A percentile compares a stretch with the other conserved stretches of the same genome.
These are phyloP conservation scores for Epinotia nisella DNA, from an alignment of 2,888 invertebrate genomes.

Conservation along the genomic window DNA sequence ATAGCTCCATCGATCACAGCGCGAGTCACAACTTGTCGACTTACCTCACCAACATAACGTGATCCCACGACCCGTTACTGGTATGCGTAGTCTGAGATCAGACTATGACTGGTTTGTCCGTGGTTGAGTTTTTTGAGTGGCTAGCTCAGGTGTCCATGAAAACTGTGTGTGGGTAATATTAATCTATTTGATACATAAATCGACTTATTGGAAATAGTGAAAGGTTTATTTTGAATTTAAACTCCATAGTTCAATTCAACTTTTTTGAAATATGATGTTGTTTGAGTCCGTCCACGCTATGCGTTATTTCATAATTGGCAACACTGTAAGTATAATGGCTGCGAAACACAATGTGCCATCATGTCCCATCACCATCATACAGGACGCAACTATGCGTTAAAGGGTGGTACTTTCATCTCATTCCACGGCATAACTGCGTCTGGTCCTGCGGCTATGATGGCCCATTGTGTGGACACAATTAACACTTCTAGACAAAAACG, in stretches of 20 bases:
- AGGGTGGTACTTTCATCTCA: too few relatives aligned
- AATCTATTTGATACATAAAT: not conserved
- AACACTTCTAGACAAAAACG: too few relatives aligned
- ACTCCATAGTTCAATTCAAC: not conserved
- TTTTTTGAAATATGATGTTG: too few relatives aligned
- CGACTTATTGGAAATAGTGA: not conserved
- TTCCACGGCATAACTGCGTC: too few relatives aligned
- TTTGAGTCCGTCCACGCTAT: too few relatives aligned
- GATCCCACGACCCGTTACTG: not conserved
- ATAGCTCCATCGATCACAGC: slow-evolving; percentile 41
- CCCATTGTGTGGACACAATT: too few relatives aligned
- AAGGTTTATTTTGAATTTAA: not conserved
- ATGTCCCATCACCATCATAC: too few relatives aligned
- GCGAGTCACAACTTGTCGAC: not conserved
- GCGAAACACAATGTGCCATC: too few relatives aligned
- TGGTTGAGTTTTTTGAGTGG: not conserved
- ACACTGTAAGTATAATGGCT: too few relatives aligned
- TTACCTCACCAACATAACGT: not conserved
- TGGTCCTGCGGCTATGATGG: too few relatives aligned
- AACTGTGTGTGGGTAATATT: not conserved
- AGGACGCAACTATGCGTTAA: too few relatives aligned
- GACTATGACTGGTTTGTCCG: not conserved
- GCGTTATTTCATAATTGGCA: too few relatives aligned
- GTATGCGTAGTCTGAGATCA: not conserved
- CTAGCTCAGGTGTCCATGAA: not conserved